Base-by-base conservation (phyloP, 1,140 invertebrate genomes). In the Carposina sasakii region DNA sequence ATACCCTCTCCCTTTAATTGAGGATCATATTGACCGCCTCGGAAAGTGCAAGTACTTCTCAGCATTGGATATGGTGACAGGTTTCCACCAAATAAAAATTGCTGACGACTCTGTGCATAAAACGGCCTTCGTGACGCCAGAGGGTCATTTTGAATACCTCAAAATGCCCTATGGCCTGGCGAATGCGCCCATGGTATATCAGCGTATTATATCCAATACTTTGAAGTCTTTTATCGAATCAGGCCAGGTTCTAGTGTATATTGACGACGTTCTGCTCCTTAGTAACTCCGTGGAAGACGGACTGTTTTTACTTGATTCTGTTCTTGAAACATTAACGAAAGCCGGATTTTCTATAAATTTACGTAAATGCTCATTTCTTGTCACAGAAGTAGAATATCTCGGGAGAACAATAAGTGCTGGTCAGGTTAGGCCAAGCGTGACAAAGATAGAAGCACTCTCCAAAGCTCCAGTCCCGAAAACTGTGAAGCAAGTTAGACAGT, bases 161-260 rank as follows among this genome's bases (percentile, higher is more conserved):
- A 34, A 55, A 28, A 55, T 83, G 42, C 79, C 76, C 22, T 86
- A 86, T 59, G 85, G 85, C 6, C 53, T 87, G 2, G 56, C 46
- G 1, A 81, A 74, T 55, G 63, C 76, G 0, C 68, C 81, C 1
- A 50, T 62, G 9, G 62, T 65, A 2, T 86, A 87, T 47, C 65
- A 79, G 43, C 49, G 65, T 36, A 53, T 73, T 8, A 77, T 86
- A 23, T 67, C 71, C 19, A 49, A 37, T 1, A 45, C 82, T 1
- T 49, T 83, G 1, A 12, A 44, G 5, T 10, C 15, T 6, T 28
- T 31, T 24, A 33, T 65, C 42, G 3, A 55, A 33, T 12, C 67
- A 57, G 45, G 26, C 71, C 24, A 52, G 13, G 43, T 40, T 2
- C 30, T 67, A 20, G 16, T 39, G 2, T 65, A 62, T 34, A 23